Conservation (phyloP, 2,797 vertebrate genomes). For the Myotis pilosus region DNA sequence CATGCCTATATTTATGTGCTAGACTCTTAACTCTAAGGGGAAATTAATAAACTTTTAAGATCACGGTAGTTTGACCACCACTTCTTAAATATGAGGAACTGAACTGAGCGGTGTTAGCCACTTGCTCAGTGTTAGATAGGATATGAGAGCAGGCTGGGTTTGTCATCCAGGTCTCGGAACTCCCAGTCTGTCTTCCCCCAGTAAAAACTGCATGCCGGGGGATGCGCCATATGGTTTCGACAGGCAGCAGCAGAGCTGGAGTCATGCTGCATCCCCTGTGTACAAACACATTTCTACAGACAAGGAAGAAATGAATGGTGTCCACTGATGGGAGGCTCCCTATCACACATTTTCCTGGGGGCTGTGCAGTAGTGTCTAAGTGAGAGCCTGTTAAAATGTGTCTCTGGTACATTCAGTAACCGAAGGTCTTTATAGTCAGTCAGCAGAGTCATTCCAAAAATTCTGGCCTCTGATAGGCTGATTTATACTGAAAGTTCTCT, state of each 20-base stretch:
- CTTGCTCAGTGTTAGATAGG: background rate
- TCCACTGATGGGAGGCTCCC: background rate
- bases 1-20: background rate
- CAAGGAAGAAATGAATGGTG: background rate
- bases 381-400: background rate
- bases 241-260: background rate
- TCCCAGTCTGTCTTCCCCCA: background rate
- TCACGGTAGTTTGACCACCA: background rate
- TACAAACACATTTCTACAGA: background rate
- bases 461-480: background rate
- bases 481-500: background rate
- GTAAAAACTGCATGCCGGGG: background rate
- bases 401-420: background rate
- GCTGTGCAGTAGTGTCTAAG: background rate
- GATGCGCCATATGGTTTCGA: fast-evolving
- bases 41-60: background rate
- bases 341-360: background rate
- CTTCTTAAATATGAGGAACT: background rate
- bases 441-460: background rate
- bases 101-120: background rate
- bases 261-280: background rate
- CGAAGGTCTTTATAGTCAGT: background rate
- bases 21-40: background rate
- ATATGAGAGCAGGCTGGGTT: background rate
- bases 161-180: background rate